These are phyloP conservation scores for Macroglossus sobrinus DNA, from an alignment of 2,113 vertebrate genomes.

Conservation along the genomic window DNA sequence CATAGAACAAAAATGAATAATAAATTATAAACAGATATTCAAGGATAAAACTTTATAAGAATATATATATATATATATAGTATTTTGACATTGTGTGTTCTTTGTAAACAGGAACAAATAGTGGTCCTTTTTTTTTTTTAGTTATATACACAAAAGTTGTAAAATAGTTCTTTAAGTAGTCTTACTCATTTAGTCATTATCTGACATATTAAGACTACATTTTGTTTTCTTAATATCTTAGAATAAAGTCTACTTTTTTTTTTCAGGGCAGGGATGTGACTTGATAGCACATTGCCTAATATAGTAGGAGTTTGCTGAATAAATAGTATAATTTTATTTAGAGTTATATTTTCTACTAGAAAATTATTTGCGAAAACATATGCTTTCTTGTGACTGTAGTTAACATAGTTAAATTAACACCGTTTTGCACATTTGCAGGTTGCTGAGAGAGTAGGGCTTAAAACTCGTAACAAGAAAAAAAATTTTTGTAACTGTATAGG, in stretches of 20 bases:
- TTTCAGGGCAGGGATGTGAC: not conserved
- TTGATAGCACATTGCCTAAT: not conserved
- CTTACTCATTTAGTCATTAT: conserved; percentile 1
- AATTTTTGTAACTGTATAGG: not conserved
- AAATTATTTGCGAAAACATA: not conserved
- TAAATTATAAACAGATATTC: not conserved
- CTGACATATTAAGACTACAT: not conserved
- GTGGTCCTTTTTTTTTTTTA: not conserved
- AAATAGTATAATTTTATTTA: not conserved
- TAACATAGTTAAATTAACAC: not conserved
- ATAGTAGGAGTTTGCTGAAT: not conserved
- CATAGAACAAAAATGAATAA: not conserved
- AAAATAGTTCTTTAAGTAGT: conserved; percentile 1
- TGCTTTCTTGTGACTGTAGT: not conserved
- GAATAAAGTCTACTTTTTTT: not conserved
- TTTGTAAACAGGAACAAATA: not conserved
- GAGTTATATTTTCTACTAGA: not conserved
- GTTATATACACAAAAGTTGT: not conserved
- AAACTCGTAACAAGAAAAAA: not conserved
- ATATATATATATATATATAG: not conserved
- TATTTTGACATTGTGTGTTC: conserved; percentile 4
- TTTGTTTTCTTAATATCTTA: not conserved
- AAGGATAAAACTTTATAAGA: not conserved
- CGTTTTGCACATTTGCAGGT: not conserved
- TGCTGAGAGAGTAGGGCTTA: not conserved